A percentile compares a stretch with the other conserved stretches of the same genome.
These are phyloP conservation scores for Microcebus lehilahytsara DNA, from an alignment of 2,113 vertebrate species.

Conservation along the genomic window DNA sequence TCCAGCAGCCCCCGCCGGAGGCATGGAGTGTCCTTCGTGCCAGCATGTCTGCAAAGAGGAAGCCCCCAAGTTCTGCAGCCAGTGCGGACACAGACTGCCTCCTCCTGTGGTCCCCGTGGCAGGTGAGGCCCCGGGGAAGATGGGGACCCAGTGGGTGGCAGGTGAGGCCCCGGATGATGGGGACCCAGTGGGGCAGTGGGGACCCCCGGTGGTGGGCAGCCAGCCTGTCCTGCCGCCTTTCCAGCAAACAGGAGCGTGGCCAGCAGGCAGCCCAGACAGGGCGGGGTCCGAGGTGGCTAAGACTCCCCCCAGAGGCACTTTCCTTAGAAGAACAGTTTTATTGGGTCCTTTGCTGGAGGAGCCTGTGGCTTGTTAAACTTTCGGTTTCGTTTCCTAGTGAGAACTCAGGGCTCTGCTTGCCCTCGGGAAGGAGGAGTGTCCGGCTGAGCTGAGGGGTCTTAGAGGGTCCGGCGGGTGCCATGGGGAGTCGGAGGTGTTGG, in stretches of 20 bases:
- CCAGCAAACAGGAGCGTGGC: not conserved
- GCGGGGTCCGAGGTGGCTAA: not conserved
- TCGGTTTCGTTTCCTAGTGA: not conserved
- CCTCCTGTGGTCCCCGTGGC: not conserved
- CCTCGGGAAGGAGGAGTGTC: fast-evolving
- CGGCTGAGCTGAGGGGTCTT: not conserved
- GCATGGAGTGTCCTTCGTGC: slow-evolving; percentile 82
- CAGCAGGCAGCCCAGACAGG: not conserved
- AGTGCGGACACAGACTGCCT: slow-evolving; percentile 67
- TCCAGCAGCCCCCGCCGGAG: not conserved
- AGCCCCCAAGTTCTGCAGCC: slow-evolving; percentile 82
- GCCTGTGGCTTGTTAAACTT: not conserved
- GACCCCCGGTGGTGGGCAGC: not conserved
- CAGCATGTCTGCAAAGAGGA: slow-evolving; percentile 7
- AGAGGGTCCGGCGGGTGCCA: no score
- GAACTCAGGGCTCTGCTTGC: not conserved
- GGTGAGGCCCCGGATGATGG: slow-evolving; percentile 43
- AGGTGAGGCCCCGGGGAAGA: slow-evolving; percentile 48
- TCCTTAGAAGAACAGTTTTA: not conserved
- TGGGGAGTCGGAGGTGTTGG: not conserved
- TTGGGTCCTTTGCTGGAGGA: not conserved
- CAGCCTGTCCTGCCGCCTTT: not conserved
- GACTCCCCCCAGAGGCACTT: not conserved
- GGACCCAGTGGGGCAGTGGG: not conserved
- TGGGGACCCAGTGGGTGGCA: not conserved